These are phyloP conservation scores for Xiphorhynchus elegans DNA, from an alignment of 2,113 vertebrate species.

Conservation along the genomic window DNA sequence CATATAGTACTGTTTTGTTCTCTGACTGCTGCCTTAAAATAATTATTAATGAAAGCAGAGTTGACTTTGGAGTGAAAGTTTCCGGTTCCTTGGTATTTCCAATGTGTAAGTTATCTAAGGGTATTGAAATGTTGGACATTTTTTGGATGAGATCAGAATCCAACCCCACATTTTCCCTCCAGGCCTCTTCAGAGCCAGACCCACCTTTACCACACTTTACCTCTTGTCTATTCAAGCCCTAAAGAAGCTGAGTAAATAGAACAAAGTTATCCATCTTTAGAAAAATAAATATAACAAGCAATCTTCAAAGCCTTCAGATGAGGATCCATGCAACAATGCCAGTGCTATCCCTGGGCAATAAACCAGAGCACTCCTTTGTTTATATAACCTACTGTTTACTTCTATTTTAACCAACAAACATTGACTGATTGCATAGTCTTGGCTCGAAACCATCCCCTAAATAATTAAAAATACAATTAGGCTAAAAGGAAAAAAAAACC, in stretches of 20 bases:
- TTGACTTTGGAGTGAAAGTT: background rate
- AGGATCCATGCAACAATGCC: background rate
- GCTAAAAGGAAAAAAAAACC: background rate
- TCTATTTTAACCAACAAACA: slow-evolving; percentile 53
- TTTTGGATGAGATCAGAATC: slow-evolving; percentile 26
- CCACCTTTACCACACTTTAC: background rate
- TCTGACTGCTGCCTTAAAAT: background rate
- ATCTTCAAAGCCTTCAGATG: slow-evolving; percentile 29
- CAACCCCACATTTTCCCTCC: background rate
- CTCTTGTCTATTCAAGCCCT: background rate
- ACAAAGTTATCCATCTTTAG: slow-evolving; percentile 7
- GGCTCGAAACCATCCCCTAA: background rate
- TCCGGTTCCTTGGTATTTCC: background rate
- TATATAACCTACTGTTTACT: slow-evolving; percentile 33
- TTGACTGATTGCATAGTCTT: slow-evolving; percentile 6
- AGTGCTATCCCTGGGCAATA: background rate
- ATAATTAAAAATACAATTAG: slow-evolving; percentile 31
- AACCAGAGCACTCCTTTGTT: slow-evolving; percentile 38
- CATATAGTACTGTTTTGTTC: slow-evolving; percentile 7
- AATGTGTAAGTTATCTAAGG: background rate
- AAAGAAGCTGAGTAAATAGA: slow-evolving; percentile 17
- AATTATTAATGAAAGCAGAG: slow-evolving; percentile 51
- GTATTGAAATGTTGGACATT: background rate
- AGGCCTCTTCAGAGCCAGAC: background rate
- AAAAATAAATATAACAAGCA: slow-evolving; percentile 39